Percentiles rank a stretch among this genome's conserved stretches.
Conservation (phyloP, 2,888 invertebrate genomes). For the Chrysolina oricalcia region DNA sequence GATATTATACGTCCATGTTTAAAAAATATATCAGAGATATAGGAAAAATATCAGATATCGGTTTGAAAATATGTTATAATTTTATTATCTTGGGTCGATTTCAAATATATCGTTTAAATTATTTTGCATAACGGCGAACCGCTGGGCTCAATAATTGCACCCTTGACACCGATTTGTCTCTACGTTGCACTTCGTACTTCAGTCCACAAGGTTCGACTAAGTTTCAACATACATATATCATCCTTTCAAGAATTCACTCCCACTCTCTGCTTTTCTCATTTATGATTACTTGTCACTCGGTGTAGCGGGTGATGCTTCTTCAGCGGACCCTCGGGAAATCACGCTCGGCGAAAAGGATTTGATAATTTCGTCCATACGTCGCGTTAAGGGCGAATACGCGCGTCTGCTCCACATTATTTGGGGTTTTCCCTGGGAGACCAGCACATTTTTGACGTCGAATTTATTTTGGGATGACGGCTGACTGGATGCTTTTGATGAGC, state of each 20-base stretch:
- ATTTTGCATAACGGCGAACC: too few species aligned
- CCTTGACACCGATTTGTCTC: neutral
- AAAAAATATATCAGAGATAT: too few species aligned
- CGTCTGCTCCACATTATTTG: constrained; percentile 7
- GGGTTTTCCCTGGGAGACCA: neutral
- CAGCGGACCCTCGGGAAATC: constrained; percentile 61
- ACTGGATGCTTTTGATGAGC: neutral
- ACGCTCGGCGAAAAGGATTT: constrained; percentile 52
- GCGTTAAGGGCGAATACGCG: constrained; percentile 27
- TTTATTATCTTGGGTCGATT: too few species aligned
- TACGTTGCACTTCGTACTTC: neutral
- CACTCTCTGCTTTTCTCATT: neutral
- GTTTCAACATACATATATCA: neutral
- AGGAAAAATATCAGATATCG: too few species aligned
- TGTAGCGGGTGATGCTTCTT: constrained; percentile 7
- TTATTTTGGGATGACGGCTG: neutral
- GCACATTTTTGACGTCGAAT: neutral
- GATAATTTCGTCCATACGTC: constrained; percentile 53
- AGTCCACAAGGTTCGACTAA: neutral
- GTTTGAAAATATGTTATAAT: too few species aligned
- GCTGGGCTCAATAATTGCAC: neutral
- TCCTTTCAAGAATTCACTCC: neutral
- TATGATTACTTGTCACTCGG: constrained; percentile 30
- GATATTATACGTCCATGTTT: too few species aligned
- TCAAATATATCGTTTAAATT: too few species aligned